Evolutionary conservation across 2,888 invertebrate species (phyloP), one percentile per base, ranked within the genome.

Genomic region (Trissonchulus latispiculum): DNA sequence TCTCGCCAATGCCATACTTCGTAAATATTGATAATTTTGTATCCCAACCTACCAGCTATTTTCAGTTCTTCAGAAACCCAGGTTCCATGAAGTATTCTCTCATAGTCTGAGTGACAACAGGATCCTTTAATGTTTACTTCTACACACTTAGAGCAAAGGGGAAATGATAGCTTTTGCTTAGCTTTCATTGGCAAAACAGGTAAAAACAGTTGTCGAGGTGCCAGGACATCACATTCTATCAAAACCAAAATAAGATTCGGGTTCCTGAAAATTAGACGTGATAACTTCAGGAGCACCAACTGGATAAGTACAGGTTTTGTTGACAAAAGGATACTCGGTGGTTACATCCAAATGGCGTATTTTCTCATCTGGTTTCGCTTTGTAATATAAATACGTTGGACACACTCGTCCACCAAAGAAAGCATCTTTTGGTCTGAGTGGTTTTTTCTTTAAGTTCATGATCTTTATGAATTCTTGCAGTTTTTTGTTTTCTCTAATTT

Each of bases 381-480:
- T 75, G 37, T 77, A 71, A 48, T 77, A 77, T 2, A 81, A 37
- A 31, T 78, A 73, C 73, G 78, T 73, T 1, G 77, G 77, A 68
- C 79, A 78, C 0, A 78, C 79, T 28, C 80, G 29, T 0, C 80
- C 80, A 1, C 80, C 80, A 75, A 72, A 79, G 67, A 80, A 80
- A 23, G 77, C 77, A 23, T 80, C 78, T 61, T 78, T 70, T n/a
- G 79, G 78, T 32, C 77, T 73, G 3, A 80, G 36, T 2, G 77
- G 76, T n/a, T n/a, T n/a, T n/a, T n/a, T n/a, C n/a, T n/a, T n/a
- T n/a, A n/a, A n/a, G n/a, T n/a, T n/a, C n/a, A n/a, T n/a, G n/a
- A n/a, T n/a, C n/a, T n/a, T n/a, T n/a, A n/a, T n/a, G n/a, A n/a
- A n/a, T n/a, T n/a, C n/a, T n/a, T n/a, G n/a, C n/a, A n/a, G n/a